A percentile compares a stretch with the other conserved stretches of the same genome.
These are phyloP conservation scores for Pharmacophagus antenor DNA, from an alignment of 2,888 invertebrate species.

Conservation along the genomic window DNA sequence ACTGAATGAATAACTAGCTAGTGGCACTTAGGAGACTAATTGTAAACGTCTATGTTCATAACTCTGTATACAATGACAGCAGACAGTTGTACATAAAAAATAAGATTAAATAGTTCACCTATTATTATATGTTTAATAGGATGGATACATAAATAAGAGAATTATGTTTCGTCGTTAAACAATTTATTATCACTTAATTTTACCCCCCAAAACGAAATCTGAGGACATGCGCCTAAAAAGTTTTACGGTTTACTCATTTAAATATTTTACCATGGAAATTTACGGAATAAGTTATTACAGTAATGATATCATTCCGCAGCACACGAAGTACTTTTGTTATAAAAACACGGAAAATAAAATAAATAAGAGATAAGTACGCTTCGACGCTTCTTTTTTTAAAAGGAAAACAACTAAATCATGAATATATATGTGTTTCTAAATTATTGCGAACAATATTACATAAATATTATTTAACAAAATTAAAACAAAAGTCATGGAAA, in stretches of 20 bases:
- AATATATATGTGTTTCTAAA: background rate
- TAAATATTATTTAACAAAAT: too few species aligned
- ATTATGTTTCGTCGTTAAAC: too few species aligned
- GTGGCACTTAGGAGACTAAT: too few species aligned
- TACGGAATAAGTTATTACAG: slow-evolving; percentile 14
- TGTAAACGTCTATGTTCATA: too few species aligned
- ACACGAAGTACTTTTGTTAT: slow-evolving; percentile 2
- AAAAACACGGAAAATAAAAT: slow-evolving; percentile 15
- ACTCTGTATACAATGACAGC: too few species aligned
- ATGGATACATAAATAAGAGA: too few species aligned
- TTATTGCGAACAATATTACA: background rate
- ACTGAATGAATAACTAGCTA: too few species aligned
- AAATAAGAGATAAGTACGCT: slow-evolving; percentile 22
- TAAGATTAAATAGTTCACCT: too few species aligned
- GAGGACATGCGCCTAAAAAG: background rate
- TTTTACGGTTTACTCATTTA: background rate
- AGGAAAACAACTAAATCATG: background rate
- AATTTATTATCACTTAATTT: background rate
- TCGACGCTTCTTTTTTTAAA: slow-evolving; percentile 13
- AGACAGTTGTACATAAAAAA: too few species aligned
- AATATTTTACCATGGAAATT: background rate
- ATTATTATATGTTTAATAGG: too few species aligned
- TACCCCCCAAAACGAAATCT: background rate
- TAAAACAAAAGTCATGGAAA: too few species aligned
- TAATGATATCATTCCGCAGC: slow-evolving; percentile 18